Percentiles rank a stretch among this genome's conserved stretches.
These are phyloP conservation scores for Bradypus variegatus DNA, from an alignment of 2,797 vertebrate genomes.

Conservation along the genomic window DNA sequence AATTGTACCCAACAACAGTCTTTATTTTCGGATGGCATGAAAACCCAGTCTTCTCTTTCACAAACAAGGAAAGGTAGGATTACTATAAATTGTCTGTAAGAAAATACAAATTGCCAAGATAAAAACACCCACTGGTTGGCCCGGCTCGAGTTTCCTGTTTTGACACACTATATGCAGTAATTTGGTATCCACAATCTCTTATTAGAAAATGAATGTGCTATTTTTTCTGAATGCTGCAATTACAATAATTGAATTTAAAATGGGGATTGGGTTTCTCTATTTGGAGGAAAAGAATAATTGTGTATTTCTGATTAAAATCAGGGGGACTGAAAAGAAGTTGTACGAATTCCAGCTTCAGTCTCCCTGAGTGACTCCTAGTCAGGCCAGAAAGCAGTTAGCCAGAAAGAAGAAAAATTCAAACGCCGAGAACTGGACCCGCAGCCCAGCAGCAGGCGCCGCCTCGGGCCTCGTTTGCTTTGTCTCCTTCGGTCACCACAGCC, in stretches of 20 bases:
- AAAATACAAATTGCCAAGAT: constrained; percentile 72
- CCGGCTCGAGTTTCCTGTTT: constrained; percentile 66
- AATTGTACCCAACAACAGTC: constrained; percentile 62
- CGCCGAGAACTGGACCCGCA: neutral
- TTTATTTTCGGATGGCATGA: constrained; percentile 68
- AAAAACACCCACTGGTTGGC: constrained; percentile 63
- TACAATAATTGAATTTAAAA: constrained; percentile 71
- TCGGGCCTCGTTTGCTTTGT: constrained; percentile 40
- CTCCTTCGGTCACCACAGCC: constrained; percentile 8
- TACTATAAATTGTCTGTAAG: constrained; percentile 68
- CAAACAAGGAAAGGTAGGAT: constrained; percentile 69
- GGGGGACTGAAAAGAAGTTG: constrained; percentile 59
- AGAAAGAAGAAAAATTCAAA: neutral
- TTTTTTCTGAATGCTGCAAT: constrained; percentile 66
- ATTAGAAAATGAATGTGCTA: constrained; percentile 67
- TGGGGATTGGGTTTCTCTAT: constrained; percentile 61
- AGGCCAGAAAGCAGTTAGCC: constrained; percentile 32
- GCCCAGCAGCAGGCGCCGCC: neutral
- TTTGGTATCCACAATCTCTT: constrained; percentile 69
- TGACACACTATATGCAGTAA: constrained; percentile 59
- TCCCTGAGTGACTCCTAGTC: constrained; percentile 11
- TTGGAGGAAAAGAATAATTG: constrained; percentile 65
- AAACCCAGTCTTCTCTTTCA: constrained; percentile 60
- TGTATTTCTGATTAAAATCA: constrained; percentile 68
- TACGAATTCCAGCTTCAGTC: constrained; percentile 56